Base-by-base conservation (phyloP, 2,113 vertebrate genomes). In the Hucho hucho region DNA sequence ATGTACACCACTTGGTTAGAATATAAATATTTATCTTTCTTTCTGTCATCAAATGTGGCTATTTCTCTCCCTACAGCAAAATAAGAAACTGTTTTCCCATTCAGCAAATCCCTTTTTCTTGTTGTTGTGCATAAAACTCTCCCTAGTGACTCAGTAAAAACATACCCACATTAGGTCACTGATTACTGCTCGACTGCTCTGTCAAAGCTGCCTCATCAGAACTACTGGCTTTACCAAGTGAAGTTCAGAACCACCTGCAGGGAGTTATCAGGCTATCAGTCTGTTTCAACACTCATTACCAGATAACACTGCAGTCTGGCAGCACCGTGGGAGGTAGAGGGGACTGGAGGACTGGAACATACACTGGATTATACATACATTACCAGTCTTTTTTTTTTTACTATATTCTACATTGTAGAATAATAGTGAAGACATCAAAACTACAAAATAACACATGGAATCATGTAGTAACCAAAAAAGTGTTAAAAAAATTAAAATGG, bases 61-160 rank as follows among this genome's bases (percentile, higher is more conserved):
- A 7, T 43, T 11, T 11, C 37, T 43, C 37, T 43, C 5, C 29
- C 29, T 32, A 32, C 5, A 32, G 29, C 29, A 32, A 32, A 32
- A 32, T 1, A 32, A 32, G 58, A 61, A 24, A 61, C 18, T 22
- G 58, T 59, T 28, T 13, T 63, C 28, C 28, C 28, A 28, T 28
- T 18, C 65, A 58, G 24, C 2, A 11, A 28, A 46, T 18, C 78
- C 22, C 6, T 29, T 71, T n/a, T 74, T 75, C 32, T 64, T 73
- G 5, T 32, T 43, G 37, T 43, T 43, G 37, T 43, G 37, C 37
- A 43, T 9, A 7, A 37, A 49, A 13, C 14, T 49, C 47, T 49
- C 47, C 47, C 37, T 37, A 9, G 37, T 37, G 37, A 37, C 32
- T 61, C 56, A 61, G 26, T 63, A 29, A n/a, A n/a, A 2, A 32